These are phyloP conservation scores for Plectropomus leopardus DNA, from an alignment of 2,113 vertebrate species.

Conservation along the genomic window DNA sequence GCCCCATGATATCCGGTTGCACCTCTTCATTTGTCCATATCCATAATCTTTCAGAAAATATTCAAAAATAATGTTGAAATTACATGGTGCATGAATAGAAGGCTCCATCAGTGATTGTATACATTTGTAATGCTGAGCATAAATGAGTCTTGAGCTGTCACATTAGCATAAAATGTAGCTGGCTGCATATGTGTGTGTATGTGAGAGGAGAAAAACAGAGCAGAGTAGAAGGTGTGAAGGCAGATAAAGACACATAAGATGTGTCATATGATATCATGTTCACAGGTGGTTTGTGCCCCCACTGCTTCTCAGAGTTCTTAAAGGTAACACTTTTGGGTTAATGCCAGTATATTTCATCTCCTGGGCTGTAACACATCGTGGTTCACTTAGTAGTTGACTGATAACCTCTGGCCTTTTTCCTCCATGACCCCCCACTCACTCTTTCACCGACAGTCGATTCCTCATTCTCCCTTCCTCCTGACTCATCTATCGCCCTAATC, in stretches of 20 bases:
- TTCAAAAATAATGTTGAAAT: too few species aligned
- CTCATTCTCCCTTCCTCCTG: neutral
- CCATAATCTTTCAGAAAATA: too few species aligned
- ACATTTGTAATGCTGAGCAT: too few species aligned
- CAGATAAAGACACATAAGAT: conserved; percentile 6
- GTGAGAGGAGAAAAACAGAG: conserved; percentile 17
- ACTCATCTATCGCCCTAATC: conserved; percentile 47
- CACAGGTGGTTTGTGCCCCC: conserved; percentile 21
- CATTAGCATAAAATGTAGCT: neutral
- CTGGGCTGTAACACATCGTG: conserved; percentile 39
- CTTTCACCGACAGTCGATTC: conserved; percentile 27
- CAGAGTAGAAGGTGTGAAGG: conserved; percentile 4
- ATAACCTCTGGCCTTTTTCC: conserved; percentile 62
- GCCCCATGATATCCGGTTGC: too few species aligned
- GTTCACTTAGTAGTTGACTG: conserved; percentile 43
- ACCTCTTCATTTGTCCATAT: too few species aligned
- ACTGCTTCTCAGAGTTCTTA: neutral
- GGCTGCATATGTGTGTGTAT: conserved; percentile 14
- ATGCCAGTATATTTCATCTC: conserved; percentile 35
- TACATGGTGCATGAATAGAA: too few species aligned
- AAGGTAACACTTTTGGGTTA: conserved; percentile 21
- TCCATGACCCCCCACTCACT: conserved; percentile 23
- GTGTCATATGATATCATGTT: conserved; percentile 31
- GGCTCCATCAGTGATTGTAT: too few species aligned
- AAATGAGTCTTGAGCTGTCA: neutral